Evolutionary conservation across 2,888 invertebrate genomes (phyloP).

Genomic region (Acheta domesticus): DNA sequence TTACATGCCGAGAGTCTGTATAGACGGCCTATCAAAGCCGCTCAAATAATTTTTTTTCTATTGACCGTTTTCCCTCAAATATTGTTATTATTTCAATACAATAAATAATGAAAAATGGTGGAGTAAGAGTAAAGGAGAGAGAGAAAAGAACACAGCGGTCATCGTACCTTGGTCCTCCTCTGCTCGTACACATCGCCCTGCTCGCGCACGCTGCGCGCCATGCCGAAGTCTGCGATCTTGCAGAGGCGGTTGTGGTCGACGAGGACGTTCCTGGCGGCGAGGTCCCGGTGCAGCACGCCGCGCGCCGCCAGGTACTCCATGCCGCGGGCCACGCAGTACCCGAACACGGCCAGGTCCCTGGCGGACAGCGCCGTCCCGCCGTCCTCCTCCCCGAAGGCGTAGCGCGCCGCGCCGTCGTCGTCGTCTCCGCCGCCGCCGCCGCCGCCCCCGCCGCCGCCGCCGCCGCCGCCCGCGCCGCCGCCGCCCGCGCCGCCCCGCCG

Average conservation of each 20-base stretch:
- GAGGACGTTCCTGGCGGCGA: conserved; percentile 78
- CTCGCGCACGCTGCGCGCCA: conserved; percentile 63
- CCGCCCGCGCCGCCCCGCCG: conserved; percentile 59
- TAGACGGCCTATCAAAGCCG: too few species aligned
- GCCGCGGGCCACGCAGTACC: conserved; percentile 76
- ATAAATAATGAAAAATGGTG: too few species aligned
- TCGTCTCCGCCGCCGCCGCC: conserved; percentile 74
- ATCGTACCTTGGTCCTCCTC: conserved; percentile 47
- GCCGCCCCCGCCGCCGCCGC: conserved; percentile 84
- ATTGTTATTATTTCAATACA: too few species aligned
- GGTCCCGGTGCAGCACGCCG: conserved; percentile 80
- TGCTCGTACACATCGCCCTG: conserved; percentile 52
- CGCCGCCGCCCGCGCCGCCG: conserved; percentile 68
- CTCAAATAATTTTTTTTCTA: too few species aligned
- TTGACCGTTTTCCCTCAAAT: too few species aligned
- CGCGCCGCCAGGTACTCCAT: conserved; percentile 81
- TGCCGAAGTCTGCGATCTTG: conserved; percentile 85
- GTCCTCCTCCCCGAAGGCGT: conserved; percentile 62
- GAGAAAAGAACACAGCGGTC: too few species aligned
- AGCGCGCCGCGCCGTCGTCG: conserved; percentile 68
- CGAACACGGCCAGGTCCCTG: conserved; percentile 72
- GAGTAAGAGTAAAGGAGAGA: too few species aligned
- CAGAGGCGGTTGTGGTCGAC: conserved; percentile 82
- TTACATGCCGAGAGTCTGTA: too few species aligned
- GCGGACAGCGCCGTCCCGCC: conserved; percentile 62